A percentile compares a stretch with the other conserved stretches of the same genome.
Conservation (phyloP, 2,888 invertebrate species). For the Aleiodes testaceus region DNA sequence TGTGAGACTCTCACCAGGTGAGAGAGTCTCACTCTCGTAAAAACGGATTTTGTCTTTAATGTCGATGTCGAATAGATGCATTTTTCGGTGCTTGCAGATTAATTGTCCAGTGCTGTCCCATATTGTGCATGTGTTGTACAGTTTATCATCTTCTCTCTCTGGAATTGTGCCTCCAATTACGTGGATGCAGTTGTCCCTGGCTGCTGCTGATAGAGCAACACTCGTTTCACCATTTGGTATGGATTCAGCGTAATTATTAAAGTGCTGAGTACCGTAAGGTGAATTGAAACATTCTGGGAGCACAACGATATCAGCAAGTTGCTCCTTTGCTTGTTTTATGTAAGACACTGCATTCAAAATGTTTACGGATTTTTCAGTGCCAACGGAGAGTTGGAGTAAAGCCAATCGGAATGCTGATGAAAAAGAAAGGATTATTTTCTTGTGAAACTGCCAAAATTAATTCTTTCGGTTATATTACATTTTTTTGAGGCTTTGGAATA, state of each 20-base stretch:
- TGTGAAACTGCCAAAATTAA: too few relatives aligned
- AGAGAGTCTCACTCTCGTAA: constrained; percentile 90
- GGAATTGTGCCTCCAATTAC: constrained; percentile 94
- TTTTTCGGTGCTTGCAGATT: constrained; percentile 88
- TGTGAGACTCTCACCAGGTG: constrained; percentile 83
- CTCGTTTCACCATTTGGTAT: constrained; percentile 87
- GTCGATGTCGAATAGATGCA: constrained; percentile 97
- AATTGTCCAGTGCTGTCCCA: constrained; percentile 87
- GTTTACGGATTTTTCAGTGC: constrained; percentile 84
- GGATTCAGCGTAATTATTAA: constrained; percentile 88
- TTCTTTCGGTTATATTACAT: background rate
- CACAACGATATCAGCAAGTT: constrained; percentile 79
- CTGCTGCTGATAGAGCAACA: constrained; percentile 81
- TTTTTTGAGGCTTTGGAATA: background rate
- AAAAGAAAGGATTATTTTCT: background rate
- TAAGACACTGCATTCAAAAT: constrained; percentile 81
- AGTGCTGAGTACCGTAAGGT: constrained; percentile 91
- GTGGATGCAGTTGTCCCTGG: constrained; percentile 83
- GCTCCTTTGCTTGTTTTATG: constrained; percentile 81
- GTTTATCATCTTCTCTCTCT: constrained; percentile 80
- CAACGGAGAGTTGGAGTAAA: constrained; percentile 87
- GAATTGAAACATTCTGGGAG: constrained; percentile 95
- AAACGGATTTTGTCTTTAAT: constrained; percentile 94
- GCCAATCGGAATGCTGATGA: constrained; percentile 82
- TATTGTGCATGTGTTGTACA: constrained; percentile 92